Conservation (phyloP, 2,888 invertebrate genomes). For the Timema podura region DNA sequence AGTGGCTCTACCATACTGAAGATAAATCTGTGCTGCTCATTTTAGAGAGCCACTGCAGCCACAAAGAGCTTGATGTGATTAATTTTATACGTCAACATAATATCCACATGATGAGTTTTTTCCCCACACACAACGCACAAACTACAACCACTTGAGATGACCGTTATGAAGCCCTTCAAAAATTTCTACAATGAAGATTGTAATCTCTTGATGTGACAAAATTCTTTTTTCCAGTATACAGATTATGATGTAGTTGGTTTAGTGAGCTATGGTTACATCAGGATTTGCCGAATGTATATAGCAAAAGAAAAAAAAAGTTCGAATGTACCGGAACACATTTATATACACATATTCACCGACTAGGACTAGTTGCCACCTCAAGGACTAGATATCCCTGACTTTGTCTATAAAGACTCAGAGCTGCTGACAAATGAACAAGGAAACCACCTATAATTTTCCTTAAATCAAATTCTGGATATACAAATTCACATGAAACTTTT, state of each 20-base stretch:
- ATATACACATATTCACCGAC: constrained; percentile 12
- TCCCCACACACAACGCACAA: constrained; percentile 25
- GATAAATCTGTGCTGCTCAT: constrained; percentile 33
- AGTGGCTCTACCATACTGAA: constrained; percentile 27
- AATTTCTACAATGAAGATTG: constrained; percentile 22
- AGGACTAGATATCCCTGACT: background rate
- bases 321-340: constrained; percentile 18
- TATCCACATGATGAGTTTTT: constrained; percentile 34
- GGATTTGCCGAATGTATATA: constrained; percentile 27
- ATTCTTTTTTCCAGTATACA: constrained; percentile 27
- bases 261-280: constrained; percentile 27
- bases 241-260: constrained; percentile 30
- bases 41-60: constrained; percentile 34
- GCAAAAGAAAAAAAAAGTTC: constrained; percentile 6
- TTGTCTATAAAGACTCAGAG: too few relatives aligned
- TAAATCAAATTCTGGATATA: too few relatives aligned
- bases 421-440: too few relatives aligned
- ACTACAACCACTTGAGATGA: too few relatives aligned
- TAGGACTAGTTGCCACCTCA: constrained; percentile 6
- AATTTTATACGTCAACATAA: constrained; percentile 31
- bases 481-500: too few relatives aligned
- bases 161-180: constrained; percentile 32
- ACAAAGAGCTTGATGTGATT: constrained; percentile 34
- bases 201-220: constrained; percentile 24
- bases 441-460: too few relatives aligned